Evolutionary conservation across 2,797 vertebrate species (phyloP).

Genomic region (Poeciliopsis turneri): DNA sequence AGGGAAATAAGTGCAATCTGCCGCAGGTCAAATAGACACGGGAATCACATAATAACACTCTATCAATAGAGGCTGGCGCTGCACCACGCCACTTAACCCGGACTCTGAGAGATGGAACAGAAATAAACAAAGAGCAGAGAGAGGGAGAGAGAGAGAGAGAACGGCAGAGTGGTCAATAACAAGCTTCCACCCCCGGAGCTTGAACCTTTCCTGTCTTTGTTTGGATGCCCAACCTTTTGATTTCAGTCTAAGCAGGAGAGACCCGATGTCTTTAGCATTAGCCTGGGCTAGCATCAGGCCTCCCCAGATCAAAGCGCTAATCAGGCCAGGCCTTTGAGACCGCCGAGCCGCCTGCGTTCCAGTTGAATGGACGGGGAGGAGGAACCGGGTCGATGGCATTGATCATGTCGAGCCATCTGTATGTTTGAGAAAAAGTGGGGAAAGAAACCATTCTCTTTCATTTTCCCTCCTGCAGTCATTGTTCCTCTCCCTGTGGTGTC

Average conservation of each 20-base stretch:
- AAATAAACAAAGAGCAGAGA: conserved; percentile 66
- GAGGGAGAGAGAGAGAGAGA: conserved; percentile 24
- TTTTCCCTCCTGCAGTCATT: conserved; percentile 20
- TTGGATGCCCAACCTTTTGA: conserved; percentile 61
- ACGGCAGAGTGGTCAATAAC: conserved; percentile 63
- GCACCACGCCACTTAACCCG: conserved; percentile 77
- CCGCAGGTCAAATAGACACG: conserved; percentile 79
- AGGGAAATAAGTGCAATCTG: conserved; percentile 86
- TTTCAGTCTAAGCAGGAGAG: conserved; percentile 46
- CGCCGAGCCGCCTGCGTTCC: conserved; percentile 40
- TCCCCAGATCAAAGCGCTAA: conserved; percentile 65
- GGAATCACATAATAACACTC: conserved; percentile 81
- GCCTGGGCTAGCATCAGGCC: conserved; percentile 56
- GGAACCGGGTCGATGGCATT: conserved; percentile 71
- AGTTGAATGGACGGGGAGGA: conserved; percentile 54
- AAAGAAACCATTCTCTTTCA: conserved; percentile 31
- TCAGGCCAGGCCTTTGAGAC: conserved; percentile 65
- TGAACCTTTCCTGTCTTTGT: conserved; percentile 72
- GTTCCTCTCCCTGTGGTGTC: conserved; percentile 5
- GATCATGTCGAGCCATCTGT: conserved; percentile 62
- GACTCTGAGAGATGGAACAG: conserved; percentile 59
- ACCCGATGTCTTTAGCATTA: conserved; percentile 57
- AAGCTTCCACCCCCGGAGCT: conserved; percentile 50
- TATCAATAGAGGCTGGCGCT: conserved; percentile 67
- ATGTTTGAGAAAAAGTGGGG: conserved; percentile 44